These are phyloP conservation scores for Campylomormyrus numenius DNA, from an alignment of 2,113 vertebrate genomes.

Conservation along the genomic window DNA sequence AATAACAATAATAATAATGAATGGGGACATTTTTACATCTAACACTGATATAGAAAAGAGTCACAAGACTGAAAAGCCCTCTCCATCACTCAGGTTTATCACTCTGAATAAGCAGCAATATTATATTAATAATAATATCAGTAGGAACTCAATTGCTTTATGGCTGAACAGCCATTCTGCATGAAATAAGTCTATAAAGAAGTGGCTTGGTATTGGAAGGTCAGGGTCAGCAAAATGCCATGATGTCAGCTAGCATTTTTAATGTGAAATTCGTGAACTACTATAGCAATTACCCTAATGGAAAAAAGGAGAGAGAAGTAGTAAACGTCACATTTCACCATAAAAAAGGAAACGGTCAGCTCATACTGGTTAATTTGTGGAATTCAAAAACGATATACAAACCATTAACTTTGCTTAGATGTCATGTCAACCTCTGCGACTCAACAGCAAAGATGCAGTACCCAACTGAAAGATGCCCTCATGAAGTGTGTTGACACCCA, in stretches of 20 bases:
- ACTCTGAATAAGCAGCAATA: background rate
- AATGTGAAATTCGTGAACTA: background rate
- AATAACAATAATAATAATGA: background rate
- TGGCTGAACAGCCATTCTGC: background rate
- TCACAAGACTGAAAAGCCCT: background rate
- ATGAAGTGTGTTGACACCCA: background rate
- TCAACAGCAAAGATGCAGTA: background rate
- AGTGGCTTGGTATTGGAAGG: background rate
- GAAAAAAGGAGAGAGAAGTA: background rate
- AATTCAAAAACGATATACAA: constrained; percentile 29
- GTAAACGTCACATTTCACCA: constrained; percentile 4
- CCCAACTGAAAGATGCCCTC: background rate
- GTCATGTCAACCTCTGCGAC: constrained; percentile 12
- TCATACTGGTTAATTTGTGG: constrained; percentile 19
- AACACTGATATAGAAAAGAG: background rate
- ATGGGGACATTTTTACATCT: background rate
- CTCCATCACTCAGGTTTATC: background rate
- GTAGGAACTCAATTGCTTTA: background rate
- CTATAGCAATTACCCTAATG: background rate
- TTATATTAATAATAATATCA: background rate
- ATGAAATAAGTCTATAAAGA: background rate
- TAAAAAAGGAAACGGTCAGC: constrained; percentile 18
- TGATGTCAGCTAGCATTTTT: background rate
- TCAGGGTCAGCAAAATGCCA: background rate
- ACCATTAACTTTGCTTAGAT: constrained; percentile 18